Evolutionary conservation across 2,888 invertebrate genomes (phyloP), one percentile per base, ranked within the genome.

Genomic region (Chrysolina americana): DNA sequence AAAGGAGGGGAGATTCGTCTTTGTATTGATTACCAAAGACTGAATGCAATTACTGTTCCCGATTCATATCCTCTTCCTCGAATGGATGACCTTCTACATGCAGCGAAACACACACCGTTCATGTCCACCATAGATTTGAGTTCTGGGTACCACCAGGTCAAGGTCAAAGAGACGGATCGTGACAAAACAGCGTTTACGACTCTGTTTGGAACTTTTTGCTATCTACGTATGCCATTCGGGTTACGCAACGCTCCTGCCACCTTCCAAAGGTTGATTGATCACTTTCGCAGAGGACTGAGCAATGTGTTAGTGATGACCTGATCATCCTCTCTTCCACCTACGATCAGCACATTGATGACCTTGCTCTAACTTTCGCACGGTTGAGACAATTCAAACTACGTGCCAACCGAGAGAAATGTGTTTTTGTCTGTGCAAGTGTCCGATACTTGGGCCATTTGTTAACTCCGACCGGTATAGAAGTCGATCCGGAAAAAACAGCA

Each of bases 121-220:
- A 78, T 81, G 71, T 48, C 74, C 2, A 80, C 76, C 23, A 19
- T 79, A 15, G 80, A 81, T 44, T 69, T 80, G 10, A 53, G 70
- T 63, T 23, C 66, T 0, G 81, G 79, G 0, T 80, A 76, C 72
- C 71, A 41, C 11, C 79, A 79, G 68, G 48, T 81, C 0, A 47
- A 48, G 5, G 76, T 80, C 3, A 41, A 62, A 10, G 17, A 17
- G 11, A 28, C 59, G 0, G 78, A 79, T 28, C 21, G 63, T 13
- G 73, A 74, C 23, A 78, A 80, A 65, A 80, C 80, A 59, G 69
- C 68, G 6, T 77, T 77, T 47, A 59, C 72, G 9, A 71, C 76
- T 4, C 78, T 77, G 11, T 79, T 78, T 56, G 79, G 78, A 47
- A 75, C 75, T 17, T 79, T 21, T 50, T 65, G 76, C 11, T 80